Conservation (phyloP, 2,113 vertebrate genomes). For the Tonatia bakeri region DNA sequence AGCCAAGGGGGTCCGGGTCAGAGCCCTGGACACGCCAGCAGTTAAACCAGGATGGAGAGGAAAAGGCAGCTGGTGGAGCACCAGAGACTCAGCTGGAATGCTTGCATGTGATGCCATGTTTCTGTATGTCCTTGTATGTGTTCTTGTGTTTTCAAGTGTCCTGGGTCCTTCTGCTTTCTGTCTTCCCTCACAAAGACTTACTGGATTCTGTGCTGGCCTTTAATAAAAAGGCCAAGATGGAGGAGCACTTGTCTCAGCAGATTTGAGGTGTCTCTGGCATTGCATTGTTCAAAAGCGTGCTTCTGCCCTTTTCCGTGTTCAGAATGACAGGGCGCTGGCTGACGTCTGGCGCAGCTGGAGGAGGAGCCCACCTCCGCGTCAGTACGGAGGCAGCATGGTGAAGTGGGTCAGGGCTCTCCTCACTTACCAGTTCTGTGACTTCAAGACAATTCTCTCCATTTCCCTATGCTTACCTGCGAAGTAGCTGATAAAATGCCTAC, state of each 20-base stretch:
- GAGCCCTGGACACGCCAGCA: no score
- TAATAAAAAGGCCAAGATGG: accelerated
- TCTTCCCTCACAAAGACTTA: background rate
- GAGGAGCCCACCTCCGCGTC: background rate
- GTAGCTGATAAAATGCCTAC: no score
- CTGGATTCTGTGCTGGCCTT: background rate
- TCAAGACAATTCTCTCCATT: background rate
- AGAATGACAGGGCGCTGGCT: no score
- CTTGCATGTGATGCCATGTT: no score
- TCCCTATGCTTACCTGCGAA: background rate
- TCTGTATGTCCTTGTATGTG: background rate
- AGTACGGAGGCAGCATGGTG: accelerated
- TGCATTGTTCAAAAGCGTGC: accelerated
- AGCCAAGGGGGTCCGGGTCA: background rate
- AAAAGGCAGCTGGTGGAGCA: accelerated
- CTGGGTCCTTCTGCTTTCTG: background rate
- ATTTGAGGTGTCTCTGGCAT: background rate
- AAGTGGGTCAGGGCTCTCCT: background rate
- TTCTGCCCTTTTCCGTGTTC: background rate
- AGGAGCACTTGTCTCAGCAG: background rate
- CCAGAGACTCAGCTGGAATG: background rate
- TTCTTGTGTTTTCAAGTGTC: background rate
- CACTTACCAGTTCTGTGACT: background rate
- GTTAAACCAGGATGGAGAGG: background rate
- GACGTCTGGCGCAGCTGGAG: background rate